Evolutionary conservation across 2,113 vertebrate genomes (phyloP).

Genomic region (Condylura cristata): DNA sequence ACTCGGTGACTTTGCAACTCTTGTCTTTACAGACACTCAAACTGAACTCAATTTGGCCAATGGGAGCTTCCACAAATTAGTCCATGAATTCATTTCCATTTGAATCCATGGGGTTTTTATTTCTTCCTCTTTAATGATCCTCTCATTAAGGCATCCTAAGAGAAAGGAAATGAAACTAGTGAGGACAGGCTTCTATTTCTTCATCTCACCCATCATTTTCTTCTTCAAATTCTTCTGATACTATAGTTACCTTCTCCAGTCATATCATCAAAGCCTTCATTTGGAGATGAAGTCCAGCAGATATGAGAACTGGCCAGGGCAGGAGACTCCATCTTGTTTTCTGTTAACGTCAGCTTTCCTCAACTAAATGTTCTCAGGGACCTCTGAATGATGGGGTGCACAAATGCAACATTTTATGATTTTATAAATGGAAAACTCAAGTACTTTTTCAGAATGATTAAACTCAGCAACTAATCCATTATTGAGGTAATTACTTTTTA

Average conservation of each 20-base stretch:
- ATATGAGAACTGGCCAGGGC: not conserved
- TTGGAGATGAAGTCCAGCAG: not conserved
- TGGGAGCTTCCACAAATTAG: not conserved
- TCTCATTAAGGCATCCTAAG: not conserved
- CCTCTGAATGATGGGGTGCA: not conserved
- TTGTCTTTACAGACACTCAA: not conserved
- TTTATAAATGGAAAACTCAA: conserved; percentile 60
- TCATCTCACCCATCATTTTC: not conserved
- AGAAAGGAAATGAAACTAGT: not conserved
- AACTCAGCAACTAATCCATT: conserved; percentile 69
- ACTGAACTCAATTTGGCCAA: not conserved
- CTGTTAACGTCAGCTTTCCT: not conserved
- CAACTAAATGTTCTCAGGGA: not conserved
- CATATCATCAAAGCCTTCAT: not conserved
- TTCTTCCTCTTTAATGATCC: not conserved
- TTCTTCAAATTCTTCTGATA: not conserved
- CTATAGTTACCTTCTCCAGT: not conserved
- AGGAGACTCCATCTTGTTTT: not conserved
- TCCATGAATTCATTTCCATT: not conserved
- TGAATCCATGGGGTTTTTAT: not conserved
- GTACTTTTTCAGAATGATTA: conserved; percentile 73
- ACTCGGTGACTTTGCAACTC: not conserved
- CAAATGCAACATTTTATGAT: conserved; percentile 47
- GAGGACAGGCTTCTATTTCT: not conserved
- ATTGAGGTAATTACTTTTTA: conserved; percentile 75